Conservation (phyloP, 1,140 invertebrate genomes). For the Zelostemma sp. region DNA sequence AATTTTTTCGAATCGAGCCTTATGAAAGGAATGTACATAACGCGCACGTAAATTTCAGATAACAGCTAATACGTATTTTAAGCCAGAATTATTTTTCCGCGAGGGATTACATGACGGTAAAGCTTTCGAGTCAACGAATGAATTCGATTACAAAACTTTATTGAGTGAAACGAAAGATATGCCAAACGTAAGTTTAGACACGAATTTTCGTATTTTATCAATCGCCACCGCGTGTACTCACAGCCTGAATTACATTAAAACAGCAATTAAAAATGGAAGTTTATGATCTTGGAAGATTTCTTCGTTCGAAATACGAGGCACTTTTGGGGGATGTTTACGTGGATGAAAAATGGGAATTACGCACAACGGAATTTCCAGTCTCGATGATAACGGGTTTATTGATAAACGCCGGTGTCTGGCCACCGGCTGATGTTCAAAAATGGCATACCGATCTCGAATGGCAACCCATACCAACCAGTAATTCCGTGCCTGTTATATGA, state of each 20-base stretch:
- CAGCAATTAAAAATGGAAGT: constrained; percentile 50
- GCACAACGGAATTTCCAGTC: constrained; percentile 69
- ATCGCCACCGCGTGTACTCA: too few relatives aligned
- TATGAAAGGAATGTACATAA: too few relatives aligned
- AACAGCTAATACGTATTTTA: constrained; percentile 50
- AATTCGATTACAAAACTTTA: constrained; percentile 50
- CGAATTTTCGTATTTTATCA: not conserved
- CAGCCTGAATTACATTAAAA: too few relatives aligned
- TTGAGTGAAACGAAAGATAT: constrained; percentile 42
- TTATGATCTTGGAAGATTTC: constrained; percentile 54
- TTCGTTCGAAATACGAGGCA: constrained; percentile 52
- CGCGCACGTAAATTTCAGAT: too few relatives aligned
- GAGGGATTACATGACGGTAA: constrained; percentile 11
- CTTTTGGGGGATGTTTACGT: constrained; percentile 55
- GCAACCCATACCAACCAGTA: constrained; percentile 72
- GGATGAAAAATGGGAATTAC: constrained; percentile 60
- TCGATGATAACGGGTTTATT: constrained; percentile 73
- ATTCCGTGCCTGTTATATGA: not conserved
- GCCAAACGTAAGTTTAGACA: constrained; percentile 52
- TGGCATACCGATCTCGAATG: constrained; percentile 68
- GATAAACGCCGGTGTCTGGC: constrained; percentile 71
- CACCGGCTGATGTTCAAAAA: constrained; percentile 60
- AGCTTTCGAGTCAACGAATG: constrained; percentile 24
- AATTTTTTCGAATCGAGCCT: too few relatives aligned
- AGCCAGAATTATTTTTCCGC: constrained; percentile 34